Conservation (phyloP, 1,140 invertebrate species). For the Globodera ellingtonae region DNA sequence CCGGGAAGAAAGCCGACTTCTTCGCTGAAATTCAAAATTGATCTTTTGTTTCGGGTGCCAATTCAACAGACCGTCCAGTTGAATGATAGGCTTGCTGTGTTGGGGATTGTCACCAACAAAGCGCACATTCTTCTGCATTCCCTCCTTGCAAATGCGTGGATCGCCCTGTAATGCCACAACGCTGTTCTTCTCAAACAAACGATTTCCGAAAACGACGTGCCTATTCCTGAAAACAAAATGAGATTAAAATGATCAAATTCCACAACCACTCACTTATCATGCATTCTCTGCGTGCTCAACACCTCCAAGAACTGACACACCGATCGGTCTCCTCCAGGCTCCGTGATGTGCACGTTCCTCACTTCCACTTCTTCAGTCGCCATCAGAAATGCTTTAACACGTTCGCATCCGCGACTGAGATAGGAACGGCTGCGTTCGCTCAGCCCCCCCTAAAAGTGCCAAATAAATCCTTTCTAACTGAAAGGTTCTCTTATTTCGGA, state of each 20-base stretch:
- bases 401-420: neutral
- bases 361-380: constrained; percentile 19
- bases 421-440: constrained; percentile 9
- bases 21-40: constrained; percentile 27
- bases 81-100: constrained; percentile 21
- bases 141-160: constrained; percentile 32
- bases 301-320: constrained; percentile 20
- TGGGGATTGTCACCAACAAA: constrained; percentile 4
- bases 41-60: neutral
- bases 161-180: constrained; percentile 26
- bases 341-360: neutral
- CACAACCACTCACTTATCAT: neutral
- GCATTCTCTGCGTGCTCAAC: constrained; percentile 15
- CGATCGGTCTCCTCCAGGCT: constrained; percentile 11
- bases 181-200: constrained; percentile 27
- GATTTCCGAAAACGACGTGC: constrained; percentile 20
- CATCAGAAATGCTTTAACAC: constrained; percentile 18
- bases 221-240: constrained; percentile 26
- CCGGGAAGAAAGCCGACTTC: constrained; percentile 43
- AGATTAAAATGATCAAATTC: neutral
- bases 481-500: neutral
- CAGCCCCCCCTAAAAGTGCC: constrained; percentile 12
- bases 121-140: constrained; percentile 33
- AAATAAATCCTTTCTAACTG: neutral
- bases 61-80: constrained; percentile 32